Evolutionary conservation across 1,140 invertebrate species (phyloP), one percentile per base, ranked within the genome.

Genomic region (Musca domestica): DNA sequence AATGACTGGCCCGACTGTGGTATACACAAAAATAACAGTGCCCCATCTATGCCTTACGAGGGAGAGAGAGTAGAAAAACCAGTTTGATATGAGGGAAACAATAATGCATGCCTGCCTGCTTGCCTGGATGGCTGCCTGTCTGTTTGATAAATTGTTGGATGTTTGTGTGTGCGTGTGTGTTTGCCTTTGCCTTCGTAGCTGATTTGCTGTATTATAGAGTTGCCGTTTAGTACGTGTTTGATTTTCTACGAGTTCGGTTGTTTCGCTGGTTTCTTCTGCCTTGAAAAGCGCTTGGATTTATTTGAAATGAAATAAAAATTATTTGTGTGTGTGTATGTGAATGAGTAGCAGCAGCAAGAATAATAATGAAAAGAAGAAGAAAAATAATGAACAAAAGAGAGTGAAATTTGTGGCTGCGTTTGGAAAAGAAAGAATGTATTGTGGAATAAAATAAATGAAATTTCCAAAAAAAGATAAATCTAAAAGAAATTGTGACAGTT

Each of bases 221-320:
- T 61, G 56, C 25, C 56, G 25, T 41, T 61, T 65, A 65, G 64
- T 65, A 65, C 46, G 64, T 27, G 46, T 65, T 51, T 30, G 64
- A 25, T 49, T 17, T 41, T 46, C 25, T 27, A 10, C 25, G 64
- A 48, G 64, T 65, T 51, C 47, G 64, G 64, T 65, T 51, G 64
- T 65, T 48, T 12, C 56, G 56, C 27, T 61, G 56, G 56, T 25
- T 41, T 41, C 34, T 41, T 41, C 10, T 41, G 5, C 4, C 4
- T 10, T 10, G 6, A 41, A 41, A 41, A 41, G 10, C 34, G 34
- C 6, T 41, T 9, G 3, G 27, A 30, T 41, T 41, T 41, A 2
- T 12, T 41, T 41, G 5, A 41, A 41, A 41, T 41, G 34, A 41
- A 41, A 41, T 41, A 41, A 41, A 41, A 9, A 30, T 4, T 30